Evolutionary conservation across 2,888 invertebrate species (phyloP), one percentile per base, ranked within the genome.

Genomic region (Cremastinae sp.): DNA sequence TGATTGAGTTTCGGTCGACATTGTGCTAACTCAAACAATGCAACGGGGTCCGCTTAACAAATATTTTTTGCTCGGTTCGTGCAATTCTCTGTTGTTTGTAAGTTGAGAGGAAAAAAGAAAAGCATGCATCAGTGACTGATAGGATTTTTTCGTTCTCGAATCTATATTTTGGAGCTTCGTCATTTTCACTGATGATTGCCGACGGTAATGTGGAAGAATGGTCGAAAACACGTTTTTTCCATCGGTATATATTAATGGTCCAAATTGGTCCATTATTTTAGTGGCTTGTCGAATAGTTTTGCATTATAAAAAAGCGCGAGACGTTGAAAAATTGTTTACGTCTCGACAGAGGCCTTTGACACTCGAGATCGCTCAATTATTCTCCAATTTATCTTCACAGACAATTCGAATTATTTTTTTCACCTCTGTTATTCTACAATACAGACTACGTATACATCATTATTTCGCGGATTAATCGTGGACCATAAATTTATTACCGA

Each of bases 271-370:
- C 35, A 28, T 37, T 37, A 55, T n/a, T n/a, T 55, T 37, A 28
- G 18, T 1, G 16, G 14, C 16, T 10, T 41, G 41, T 41, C 41
- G 18, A n/a, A 39, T 41, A 41, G 12, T 41, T 20, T 39, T 7
- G 12, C 8, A 16, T 37, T 1, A 2, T 39, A 12, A 4, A 0
- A 9, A 22, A 3, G 0, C 5, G 9, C 2, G 37, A 3, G 20
- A 7, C 9, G 10, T 2, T 43, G 64, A 62, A 69, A 64, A 69
- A 74, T 39, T 74, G 62, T 68, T 74, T 69, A 64, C 51, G 62
- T 69, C 61, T 45, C 53, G 43, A 22, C n/a, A n/a, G 14, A 22
- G 8, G 10, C 1, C 9, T 8, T 4, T 41, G 51, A 22, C 22
- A 2, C 9, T 55, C 16, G 18, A 65, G 28, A 43, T 12, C 49